These are phyloP conservation scores for Drosophila atripex DNA, from an alignment of 2,888 invertebrate species.

Conservation along the genomic window DNA sequence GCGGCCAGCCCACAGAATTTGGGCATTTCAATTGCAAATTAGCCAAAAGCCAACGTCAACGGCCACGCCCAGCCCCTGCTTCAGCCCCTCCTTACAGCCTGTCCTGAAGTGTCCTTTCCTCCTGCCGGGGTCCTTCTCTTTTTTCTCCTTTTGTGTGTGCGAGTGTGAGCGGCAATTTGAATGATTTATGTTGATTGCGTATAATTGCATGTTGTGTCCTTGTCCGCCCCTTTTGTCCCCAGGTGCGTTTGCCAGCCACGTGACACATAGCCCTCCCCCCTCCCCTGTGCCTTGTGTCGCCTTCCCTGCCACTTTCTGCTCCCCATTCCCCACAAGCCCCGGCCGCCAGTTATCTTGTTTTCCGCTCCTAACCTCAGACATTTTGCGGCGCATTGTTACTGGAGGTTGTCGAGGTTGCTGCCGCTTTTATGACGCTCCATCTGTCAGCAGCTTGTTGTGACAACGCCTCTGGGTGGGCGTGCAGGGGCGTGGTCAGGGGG, in stretches of 20 bases:
- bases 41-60: slow-evolving; percentile 52
- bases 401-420: slow-evolving; percentile 22
- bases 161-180: slow-evolving; percentile 67
- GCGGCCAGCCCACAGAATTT: slow-evolving; percentile 59
- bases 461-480: slow-evolving; percentile 32
- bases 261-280: slow-evolving; percentile 33
- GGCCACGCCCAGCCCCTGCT: slow-evolving; percentile 18
- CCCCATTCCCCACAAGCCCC: neutral
- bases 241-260: slow-evolving; percentile 32
- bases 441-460: slow-evolving; percentile 75
- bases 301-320: neutral
- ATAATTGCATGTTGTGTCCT: slow-evolving; percentile 73
- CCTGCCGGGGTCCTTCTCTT: slow-evolving; percentile 23
- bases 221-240: slow-evolving; percentile 30
- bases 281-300: neutral
- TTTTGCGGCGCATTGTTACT: slow-evolving; percentile 62
- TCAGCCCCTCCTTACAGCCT: too few relatives aligned
- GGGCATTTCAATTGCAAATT: slow-evolving; percentile 77
- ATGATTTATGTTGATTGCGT: slow-evolving; percentile 78
- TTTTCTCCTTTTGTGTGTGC: slow-evolving; percentile 4
- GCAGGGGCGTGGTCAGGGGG: neutral
- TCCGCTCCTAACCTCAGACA: slow-evolving; percentile 59
- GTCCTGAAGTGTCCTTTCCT: slow-evolving; percentile 54
- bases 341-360: neutral
- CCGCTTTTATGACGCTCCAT: slow-evolving; percentile 77